Percentiles rank a stretch among this genome's conserved stretches.
Conservation (phyloP, 2,888 invertebrate genomes). For the Rutpela maculata region DNA sequence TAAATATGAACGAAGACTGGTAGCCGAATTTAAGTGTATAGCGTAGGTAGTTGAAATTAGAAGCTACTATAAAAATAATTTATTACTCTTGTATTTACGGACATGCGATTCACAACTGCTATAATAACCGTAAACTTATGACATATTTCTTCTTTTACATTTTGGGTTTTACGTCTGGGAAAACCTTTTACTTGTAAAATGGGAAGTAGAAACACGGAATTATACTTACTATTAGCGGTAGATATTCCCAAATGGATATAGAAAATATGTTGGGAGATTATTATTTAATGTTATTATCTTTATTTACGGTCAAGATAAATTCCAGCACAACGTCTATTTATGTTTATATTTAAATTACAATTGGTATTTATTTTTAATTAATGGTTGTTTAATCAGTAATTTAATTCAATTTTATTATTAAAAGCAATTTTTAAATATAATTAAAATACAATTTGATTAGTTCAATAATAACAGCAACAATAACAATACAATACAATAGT, state of each 20-base stretch:
- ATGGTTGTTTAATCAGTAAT: no score
- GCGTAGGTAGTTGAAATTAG: not conserved
- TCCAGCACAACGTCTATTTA: no score
- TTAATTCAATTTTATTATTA: no score
- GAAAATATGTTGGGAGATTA: not conserved
- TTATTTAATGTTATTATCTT: not conserved
- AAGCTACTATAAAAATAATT: not conserved
- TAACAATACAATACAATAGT: no score
- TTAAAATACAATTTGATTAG: no score
- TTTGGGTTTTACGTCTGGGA: slow-evolving; percentile 1
- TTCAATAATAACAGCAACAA: no score
- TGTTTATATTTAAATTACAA: no score
- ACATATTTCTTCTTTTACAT: not conserved
- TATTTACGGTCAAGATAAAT: not conserved
- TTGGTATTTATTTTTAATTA: no score
- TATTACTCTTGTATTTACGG: not conserved
- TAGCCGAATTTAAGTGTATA: no score
- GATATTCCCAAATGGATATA: not conserved
- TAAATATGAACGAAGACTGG: no score
- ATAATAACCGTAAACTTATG: not conserved
- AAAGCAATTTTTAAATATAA: no score
- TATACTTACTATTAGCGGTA: slow-evolving; percentile 4
- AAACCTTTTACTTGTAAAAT: slow-evolving; percentile 7
- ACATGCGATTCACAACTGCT: not conserved
- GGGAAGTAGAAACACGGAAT: not conserved